A percentile compares a stretch with the other conserved stretches of the same genome.
Conservation (phyloP, 1,140 invertebrate genomes). For the Hydropsyche tenuis region DNA sequence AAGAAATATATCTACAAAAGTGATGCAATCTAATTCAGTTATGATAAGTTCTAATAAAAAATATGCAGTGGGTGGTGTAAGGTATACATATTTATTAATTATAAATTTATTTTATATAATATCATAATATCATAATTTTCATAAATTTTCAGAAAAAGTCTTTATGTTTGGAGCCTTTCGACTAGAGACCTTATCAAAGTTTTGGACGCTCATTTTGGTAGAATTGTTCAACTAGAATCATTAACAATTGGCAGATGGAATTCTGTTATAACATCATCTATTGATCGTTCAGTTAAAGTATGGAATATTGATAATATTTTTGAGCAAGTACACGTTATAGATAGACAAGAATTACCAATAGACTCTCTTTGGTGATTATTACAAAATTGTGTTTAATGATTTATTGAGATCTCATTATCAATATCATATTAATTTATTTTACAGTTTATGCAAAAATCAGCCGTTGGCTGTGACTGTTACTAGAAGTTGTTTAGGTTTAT, state of each 20-base stretch:
- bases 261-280: constrained; percentile 94
- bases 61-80: constrained; percentile 93
- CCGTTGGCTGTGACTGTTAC: constrained; percentile 86
- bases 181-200: constrained; percentile 85
- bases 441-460: constrained; percentile 75
- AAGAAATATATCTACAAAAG: constrained; percentile 90
- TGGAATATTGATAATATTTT: constrained; percentile 99
- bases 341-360: constrained; percentile 94
- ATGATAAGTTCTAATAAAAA: constrained; percentile 89
- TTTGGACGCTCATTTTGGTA: constrained; percentile 94
- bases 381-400: background rate
- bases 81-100: constrained; percentile 58
- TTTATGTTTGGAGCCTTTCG: constrained; percentile 92
- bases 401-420: constrained; percentile 6
- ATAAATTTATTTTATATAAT: background rate
- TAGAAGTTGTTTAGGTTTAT: constrained; percentile 91
- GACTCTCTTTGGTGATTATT: constrained; percentile 80
- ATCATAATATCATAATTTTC: background rate
- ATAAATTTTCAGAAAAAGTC: constrained; percentile 76
- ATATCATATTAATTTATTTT: constrained; percentile 47
- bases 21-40: constrained; percentile 87
- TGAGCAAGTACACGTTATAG: constrained; percentile 95
- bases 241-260: constrained; percentile 90
- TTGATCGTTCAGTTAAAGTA: constrained; percentile 97
- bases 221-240: constrained; percentile 91